Evolutionary conservation across 1,140 invertebrate genomes (phyloP).

Genomic region (Cotesia vestalis): DNA sequence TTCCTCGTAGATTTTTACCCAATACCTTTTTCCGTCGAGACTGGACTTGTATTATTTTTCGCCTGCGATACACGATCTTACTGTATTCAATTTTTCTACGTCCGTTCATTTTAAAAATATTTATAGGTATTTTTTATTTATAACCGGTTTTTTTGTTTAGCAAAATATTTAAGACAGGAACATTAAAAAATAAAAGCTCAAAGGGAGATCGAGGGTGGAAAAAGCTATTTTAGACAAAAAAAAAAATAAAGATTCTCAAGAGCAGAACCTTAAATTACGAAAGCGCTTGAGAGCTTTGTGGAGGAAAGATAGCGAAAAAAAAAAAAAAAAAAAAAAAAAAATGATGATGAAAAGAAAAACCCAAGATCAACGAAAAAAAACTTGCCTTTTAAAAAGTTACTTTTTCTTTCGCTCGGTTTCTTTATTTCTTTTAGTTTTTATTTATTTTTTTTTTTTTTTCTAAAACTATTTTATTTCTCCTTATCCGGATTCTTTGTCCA

Average conservation of each 20-base stretch:
- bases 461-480: constrained; percentile 34
- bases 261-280: no score
- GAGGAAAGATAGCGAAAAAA: constrained; percentile 43
- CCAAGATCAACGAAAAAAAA: constrained; percentile 39
- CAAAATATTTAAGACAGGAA: no score
- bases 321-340: constrained; percentile 44
- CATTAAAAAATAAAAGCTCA: no score
- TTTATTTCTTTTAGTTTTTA: background rate
- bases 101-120: background rate
- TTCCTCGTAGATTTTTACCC: constrained; percentile 8
- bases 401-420: constrained; percentile 38
- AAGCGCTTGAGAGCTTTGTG: constrained; percentile 21
- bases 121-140: no score
- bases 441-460: constrained; percentile 46
- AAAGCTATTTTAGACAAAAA: constrained; percentile 8
- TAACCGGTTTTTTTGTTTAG: no score
- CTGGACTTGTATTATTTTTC: constrained; percentile 7
- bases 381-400: constrained; percentile 56
- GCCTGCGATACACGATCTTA: background rate
- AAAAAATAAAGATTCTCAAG: constrained; percentile 21
- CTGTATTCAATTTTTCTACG: background rate
- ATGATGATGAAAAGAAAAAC: constrained; percentile 16
- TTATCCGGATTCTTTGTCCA: background rate
- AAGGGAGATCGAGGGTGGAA: no score
- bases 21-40: background rate